phyloP scores from a whole-genome alignment of 2,888 invertebrate genomes.

The Eugnorisma glareosa region DNA sequence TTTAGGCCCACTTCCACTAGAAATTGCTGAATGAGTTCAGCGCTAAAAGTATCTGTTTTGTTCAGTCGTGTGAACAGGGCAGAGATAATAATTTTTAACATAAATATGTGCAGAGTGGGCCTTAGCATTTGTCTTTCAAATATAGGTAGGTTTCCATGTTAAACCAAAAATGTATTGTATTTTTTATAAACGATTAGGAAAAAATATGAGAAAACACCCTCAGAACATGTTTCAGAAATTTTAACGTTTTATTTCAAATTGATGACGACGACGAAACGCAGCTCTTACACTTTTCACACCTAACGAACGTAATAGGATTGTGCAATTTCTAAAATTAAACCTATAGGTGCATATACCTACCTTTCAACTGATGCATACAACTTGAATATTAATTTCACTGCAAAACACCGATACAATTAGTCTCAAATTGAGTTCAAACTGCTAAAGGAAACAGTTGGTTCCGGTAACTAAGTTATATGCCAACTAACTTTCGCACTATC shows the following conservation, averaged over 20 bases:
- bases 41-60: not conserved
- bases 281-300: not conserved
- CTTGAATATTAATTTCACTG: not conserved
- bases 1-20: not conserved
- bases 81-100: not conserved
- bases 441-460: not conserved
- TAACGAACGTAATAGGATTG: not conserved
- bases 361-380: not conserved
- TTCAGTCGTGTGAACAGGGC: not conserved
- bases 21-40: not conserved
- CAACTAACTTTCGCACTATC: constrained; percentile 24
- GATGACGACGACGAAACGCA: not conserved
- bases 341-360: not conserved
- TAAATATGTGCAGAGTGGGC: not conserved
- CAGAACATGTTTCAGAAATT: not conserved
- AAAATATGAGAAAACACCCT: not conserved
- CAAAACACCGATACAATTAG: constrained; percentile 17
- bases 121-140: not conserved
- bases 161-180: not conserved
- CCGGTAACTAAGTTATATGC: constrained; percentile 3
- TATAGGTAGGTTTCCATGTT: not conserved
- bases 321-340: not conserved
- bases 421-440: constrained; percentile 23
- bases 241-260: not conserved
- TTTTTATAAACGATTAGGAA: not conserved